Base-by-base conservation (phyloP, 2,113 vertebrate species). In the Coracopsis vasa region DNA sequence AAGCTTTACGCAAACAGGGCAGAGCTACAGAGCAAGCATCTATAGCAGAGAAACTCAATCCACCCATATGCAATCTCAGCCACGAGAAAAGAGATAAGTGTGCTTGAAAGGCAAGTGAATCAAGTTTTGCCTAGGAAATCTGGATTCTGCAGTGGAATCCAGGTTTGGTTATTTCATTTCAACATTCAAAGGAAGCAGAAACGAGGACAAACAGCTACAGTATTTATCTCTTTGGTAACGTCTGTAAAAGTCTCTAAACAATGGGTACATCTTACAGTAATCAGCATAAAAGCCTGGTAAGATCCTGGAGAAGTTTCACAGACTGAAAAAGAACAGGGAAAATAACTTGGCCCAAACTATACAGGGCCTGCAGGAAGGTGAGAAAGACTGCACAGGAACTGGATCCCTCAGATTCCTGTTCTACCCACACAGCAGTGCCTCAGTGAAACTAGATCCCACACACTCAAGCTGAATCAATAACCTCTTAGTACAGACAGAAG, bases 161-260 rank as follows among this genome's bases (percentile, higher is more conserved):
- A 74, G 41, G 88, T 87, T 94, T 88, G 80, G 75, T 74, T 89
- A 62, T 66, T 81, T 95, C 23, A 45, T 29, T 95, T 69, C 66
- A 74, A 9, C 51, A 69, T 58, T 91, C 83, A 67, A 41, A 94
- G 75, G 78, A 65, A 95, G 81, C 60, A 90, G 73, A 47, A 90
- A 86, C 10, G 14, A 83, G 58, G 60, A 67, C 79, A 42, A 88
- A 81, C n/a, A 58, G 93, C 72, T 61, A 91, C 80, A 89, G 74
- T 73, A 86, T 88, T 80, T 77, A 47, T 91, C 92, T 96, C 95
- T 96, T 96, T 95, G 96, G 96, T 87, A 96, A 78, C 28, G 61
- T 81, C 86, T 61, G 51, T 64, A 71, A 44, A 50, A 80, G 56
- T 51, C 79, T 56, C 64, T 75, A 71, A 84, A 80, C 80, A 86